Base-by-base conservation (phyloP, 2,797 vertebrate genomes). In the Neostethus bicornis region DNA sequence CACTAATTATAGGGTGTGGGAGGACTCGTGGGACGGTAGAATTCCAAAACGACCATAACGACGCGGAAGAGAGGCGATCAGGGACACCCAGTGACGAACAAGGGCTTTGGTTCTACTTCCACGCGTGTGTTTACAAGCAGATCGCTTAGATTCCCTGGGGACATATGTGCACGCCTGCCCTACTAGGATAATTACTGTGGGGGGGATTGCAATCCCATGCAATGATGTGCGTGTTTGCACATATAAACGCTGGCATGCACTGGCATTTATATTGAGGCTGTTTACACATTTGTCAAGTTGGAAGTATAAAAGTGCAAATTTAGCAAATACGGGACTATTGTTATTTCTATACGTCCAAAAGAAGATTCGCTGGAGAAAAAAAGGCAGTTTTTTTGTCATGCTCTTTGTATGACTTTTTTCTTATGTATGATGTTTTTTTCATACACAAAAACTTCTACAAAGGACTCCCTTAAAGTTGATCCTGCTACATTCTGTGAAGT, bases 1-100 rank as follows among this genome's bases (percentile, higher is more conserved):
- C 83, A 76, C 67, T 73, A 79, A 89, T 90, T 85, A 89, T 66
- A 75, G 87, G 86, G 90, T 85, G 88, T 90, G 85, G 84, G 87
- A 87, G 79, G 79, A 71, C 85, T 85, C 77, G 72, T 48, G 70
- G 83, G 85, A 86, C 19, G 44, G 70, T 61, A 83, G 70, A 70
- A 89, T 89, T 85, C 85, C 53, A 53, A 77, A 83, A 87, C 46
- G 61, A 79, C 77, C 80, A 70, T 79, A 82, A 81, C 71, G 54
- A 76, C 75, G 32, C 76, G 79, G 65, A 68, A 77, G 70, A 59
- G 75, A 80, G 69, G 80, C 61, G 66, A 82, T 77, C 63, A 65
- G 84, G 89, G 86, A 85, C 79, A 59, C 84, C 83, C 79, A 66
- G 61, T 87, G 86, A 89, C 80, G 81, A 90, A 86, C 87, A 79